phyloP scores from a whole-genome alignment of 2,888 invertebrate species.

The Microctonus brassicae region DNA sequence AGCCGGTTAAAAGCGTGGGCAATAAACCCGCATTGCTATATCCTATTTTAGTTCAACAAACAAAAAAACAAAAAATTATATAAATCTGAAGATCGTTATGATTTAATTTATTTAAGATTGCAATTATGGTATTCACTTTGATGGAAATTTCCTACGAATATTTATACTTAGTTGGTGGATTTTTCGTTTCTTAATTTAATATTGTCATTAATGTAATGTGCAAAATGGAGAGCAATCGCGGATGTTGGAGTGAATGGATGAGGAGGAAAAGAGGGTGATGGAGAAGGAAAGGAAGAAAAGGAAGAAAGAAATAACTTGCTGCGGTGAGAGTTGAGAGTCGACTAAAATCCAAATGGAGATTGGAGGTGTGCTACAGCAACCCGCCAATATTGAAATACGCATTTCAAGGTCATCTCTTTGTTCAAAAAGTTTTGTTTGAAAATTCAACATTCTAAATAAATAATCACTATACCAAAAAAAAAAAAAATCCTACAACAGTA shows the following conservation, averaged over 20 bases:
- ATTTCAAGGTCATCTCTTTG: conserved; percentile 26
- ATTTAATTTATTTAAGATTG: no score
- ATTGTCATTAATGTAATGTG: neutral
- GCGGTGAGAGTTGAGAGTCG: conserved; percentile 17
- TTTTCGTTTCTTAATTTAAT: no score
- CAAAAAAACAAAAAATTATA: neutral
- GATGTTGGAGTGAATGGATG: neutral
- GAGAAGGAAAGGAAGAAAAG: neutral
- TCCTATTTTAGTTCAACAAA: neutral
- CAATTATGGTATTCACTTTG: no score
- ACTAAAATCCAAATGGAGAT: conserved; percentile 23
- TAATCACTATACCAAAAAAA: no score
- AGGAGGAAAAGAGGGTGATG: neutral
- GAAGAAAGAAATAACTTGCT: neutral
- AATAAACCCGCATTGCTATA: conserved; percentile 19
- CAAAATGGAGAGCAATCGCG: neutral
- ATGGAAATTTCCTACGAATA: no score
- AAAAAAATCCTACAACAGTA: no score
- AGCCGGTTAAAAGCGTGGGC: conserved; percentile 26
- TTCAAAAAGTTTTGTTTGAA: no score
- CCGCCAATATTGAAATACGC: conserved; percentile 24
- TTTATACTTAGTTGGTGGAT: no score
- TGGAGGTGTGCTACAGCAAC: conserved; percentile 17
- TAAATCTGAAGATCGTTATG: neutral
- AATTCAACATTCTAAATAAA: no score